A percentile compares a stretch with the other conserved stretches of the same genome.
phyloP scores from a whole-genome alignment of 2,113 vertebrate genomes.

The Charadrius vociferus region DNA sequence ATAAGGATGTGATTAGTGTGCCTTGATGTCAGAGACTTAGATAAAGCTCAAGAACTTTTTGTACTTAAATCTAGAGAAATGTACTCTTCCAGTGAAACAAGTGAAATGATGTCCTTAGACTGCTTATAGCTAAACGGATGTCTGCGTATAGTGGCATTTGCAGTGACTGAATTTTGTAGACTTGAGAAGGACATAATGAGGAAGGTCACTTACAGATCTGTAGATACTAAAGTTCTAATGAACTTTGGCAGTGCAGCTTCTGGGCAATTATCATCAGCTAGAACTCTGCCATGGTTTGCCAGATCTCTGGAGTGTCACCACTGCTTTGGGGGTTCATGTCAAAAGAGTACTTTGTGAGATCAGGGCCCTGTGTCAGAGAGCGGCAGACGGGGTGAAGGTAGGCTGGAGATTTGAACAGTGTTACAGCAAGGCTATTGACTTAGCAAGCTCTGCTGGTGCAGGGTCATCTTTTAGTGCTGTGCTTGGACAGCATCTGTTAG shows the following conservation, averaged over 20 bases:
- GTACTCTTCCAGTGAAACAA: not conserved
- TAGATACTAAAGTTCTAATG: not conserved
- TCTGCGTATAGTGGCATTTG: not conserved
- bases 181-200: not conserved
- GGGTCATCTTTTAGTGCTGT: not conserved
- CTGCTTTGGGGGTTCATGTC: not conserved
- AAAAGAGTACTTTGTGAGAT: not conserved
- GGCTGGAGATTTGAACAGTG: not conserved
- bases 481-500: not conserved
- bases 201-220: not conserved
- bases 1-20: slow-evolving; percentile 7
- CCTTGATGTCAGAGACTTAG: not conserved
- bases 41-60: not conserved
- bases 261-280: not conserved
- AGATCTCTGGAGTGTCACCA: not conserved
- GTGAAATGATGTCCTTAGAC: not conserved
- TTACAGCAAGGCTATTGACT: not conserved
- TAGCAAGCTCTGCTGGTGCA: not conserved
- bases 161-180: not conserved
- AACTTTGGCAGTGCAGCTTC: not conserved
- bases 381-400: not conserved
- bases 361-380: not conserved
- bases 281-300: not conserved
- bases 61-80: not conserved
- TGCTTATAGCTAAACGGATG: not conserved